These are phyloP conservation scores for Aspidiotus destructor DNA, from an alignment of 2,888 invertebrate genomes.

Conservation along the genomic window DNA sequence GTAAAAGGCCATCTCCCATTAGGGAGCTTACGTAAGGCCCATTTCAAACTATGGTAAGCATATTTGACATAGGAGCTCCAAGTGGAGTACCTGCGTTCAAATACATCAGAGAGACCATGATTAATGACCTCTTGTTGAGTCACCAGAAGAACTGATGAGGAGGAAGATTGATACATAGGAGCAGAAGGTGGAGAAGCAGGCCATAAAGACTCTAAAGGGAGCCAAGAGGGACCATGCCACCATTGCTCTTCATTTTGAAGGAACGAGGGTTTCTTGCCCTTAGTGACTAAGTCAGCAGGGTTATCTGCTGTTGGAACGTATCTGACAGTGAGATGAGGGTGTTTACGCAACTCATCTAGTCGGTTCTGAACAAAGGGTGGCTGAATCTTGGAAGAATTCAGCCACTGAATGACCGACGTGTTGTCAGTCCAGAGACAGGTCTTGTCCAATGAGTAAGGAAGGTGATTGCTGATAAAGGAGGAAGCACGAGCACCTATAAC, in stretches of 20 bases:
- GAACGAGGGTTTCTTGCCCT: not conserved
- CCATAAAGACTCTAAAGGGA: not conserved
- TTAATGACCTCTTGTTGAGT: not conserved
- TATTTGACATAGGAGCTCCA: too few relatives aligned
- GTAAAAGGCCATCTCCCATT: not conserved
- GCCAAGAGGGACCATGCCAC: constrained; percentile 15
- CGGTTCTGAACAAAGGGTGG: constrained; percentile 3
- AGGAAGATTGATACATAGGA: not conserved
- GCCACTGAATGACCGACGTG: constrained; percentile 1
- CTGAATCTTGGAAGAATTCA: not conserved
- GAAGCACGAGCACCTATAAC: not conserved
- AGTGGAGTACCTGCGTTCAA: too few relatives aligned
- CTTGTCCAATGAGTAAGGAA: not conserved
- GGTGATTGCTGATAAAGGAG: not conserved
- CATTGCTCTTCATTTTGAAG: not conserved
- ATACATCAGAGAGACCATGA: too few relatives aligned
- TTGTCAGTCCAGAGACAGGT: constrained; percentile 4
- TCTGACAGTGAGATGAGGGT: not conserved
- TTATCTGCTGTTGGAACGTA: not conserved
- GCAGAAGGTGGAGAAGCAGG: not conserved
- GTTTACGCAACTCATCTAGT: not conserved
- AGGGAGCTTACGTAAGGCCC: not conserved
- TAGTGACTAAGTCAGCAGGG: not conserved
- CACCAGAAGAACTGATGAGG: not conserved
- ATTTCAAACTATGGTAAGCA: not conserved